These are phyloP conservation scores for Clytia hemisphaerica DNA, from an alignment of 30 jellyfish, hydroid and myxozoan genomes.

Conservation along the genomic window DNA sequence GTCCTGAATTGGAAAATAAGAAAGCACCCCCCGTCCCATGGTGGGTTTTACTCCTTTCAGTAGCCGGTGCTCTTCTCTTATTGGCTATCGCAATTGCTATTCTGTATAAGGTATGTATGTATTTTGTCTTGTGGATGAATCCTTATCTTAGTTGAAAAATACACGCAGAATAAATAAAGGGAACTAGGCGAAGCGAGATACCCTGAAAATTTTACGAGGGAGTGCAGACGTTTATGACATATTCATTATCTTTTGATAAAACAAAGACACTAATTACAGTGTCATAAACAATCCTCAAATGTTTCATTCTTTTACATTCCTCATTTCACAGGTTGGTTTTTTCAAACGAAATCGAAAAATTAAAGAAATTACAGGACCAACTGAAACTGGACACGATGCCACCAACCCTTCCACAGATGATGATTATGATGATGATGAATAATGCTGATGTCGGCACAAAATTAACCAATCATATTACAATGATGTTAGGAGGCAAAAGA, in stretches of 20 bases:
- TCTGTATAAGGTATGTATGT: conserved; percentile 52
- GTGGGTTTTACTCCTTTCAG: conserved; percentile 78
- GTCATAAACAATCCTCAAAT: not conserved
- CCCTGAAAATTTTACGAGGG: not conserved
- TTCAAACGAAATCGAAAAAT: conserved; percentile 51
- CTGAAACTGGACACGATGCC: too few species aligned
- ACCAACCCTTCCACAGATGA: too few species aligned
- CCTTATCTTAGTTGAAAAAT: not conserved
- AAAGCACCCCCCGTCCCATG: conserved; percentile 48
- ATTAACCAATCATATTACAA: too few species aligned
- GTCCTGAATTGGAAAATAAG: not conserved
- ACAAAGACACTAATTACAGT: not conserved
- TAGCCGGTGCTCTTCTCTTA: conserved; percentile 65
- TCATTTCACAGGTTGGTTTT: conserved; percentile 55
- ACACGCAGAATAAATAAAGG: not conserved
- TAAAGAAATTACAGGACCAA: too few species aligned
- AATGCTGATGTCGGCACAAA: too few species aligned
- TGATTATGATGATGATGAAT: too few species aligned
- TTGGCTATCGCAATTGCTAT: conserved; percentile 76
- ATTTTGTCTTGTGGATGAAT: not conserved
- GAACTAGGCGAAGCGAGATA: too few species aligned
- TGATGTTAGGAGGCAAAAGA: too few species aligned
- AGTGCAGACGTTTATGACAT: too few species aligned
- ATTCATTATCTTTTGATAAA: too few species aligned
- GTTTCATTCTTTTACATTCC: not conserved